A percentile compares a stretch with the other conserved stretches of the same genome.
phyloP scores from a whole-genome alignment of 2,113 vertebrate species.

The Amblyopsis rosae region DNA sequence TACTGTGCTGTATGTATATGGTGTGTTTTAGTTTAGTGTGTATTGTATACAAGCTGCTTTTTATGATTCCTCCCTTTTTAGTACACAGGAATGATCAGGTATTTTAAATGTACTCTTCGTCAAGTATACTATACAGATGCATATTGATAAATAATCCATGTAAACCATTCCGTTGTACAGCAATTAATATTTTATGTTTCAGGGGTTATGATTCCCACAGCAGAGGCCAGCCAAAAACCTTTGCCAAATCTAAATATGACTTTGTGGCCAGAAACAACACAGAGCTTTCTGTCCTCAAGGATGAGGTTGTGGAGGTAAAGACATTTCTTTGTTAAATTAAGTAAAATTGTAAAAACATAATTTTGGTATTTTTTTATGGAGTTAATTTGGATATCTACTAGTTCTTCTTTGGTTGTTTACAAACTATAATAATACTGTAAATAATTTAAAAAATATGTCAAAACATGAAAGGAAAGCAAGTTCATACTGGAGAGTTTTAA shows the following conservation, averaged over 20 bases:
- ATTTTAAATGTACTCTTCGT: no score
- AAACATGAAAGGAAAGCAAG: no score
- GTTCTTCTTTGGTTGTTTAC: no score
- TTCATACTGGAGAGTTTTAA: no score
- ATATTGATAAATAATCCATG: no score
- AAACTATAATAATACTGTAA: no score
- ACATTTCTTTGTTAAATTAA: background rate
- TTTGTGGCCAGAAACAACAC: slow-evolving; percentile 93
- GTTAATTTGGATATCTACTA: no score
- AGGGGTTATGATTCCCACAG: slow-evolving; percentile 79
- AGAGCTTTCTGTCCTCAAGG: slow-evolving; percentile 91
- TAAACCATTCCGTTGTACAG: background rate
- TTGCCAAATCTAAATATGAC: slow-evolving; percentile 93
- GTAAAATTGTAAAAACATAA: no score
- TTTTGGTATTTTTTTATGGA: no score
- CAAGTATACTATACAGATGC: no score
- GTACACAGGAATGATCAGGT: background rate
- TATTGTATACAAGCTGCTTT: background rate
- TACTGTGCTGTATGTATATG: background rate
- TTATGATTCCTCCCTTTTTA: background rate
- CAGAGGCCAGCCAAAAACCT: slow-evolving; percentile 78
- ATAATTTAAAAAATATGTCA: no score
- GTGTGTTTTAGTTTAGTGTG: background rate
- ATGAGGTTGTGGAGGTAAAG: slow-evolving; percentile 91
- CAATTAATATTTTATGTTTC: slow-evolving; percentile 29